Evolutionary conservation across 2,113 vertebrate genomes (phyloP).

Genomic region (Gymnogyps californianus): DNA sequence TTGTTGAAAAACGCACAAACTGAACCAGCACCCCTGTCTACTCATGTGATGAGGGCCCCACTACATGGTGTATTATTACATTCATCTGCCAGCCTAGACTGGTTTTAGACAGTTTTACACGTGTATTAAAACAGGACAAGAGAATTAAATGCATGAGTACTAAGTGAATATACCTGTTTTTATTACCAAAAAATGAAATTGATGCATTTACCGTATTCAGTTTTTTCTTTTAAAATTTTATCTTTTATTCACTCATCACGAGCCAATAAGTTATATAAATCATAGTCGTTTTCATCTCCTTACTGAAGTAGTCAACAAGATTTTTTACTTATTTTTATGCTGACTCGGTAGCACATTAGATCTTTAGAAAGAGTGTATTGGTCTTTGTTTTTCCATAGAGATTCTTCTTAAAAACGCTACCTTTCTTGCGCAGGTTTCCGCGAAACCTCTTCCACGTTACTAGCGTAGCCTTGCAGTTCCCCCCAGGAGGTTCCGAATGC

Average conservation of each 20-base stretch:
- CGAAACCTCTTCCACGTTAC: background rate
- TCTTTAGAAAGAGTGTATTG: background rate
- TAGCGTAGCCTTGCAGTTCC: background rate
- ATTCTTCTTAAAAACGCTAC: background rate
- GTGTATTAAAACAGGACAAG: background rate
- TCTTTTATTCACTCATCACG: slow-evolving; percentile 69
- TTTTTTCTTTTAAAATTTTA: slow-evolving; percentile 69
- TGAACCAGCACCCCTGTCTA: fast-evolving
- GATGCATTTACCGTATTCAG: slow-evolving; percentile 23
- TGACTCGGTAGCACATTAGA: slow-evolving; percentile 25
- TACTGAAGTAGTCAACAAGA: slow-evolving; percentile 54
- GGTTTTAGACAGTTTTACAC: background rate
- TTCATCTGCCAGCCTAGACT: fast-evolving
- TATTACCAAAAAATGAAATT: slow-evolving; percentile 66
- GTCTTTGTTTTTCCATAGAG: background rate
- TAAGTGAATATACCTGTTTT: slow-evolving; percentile 55
- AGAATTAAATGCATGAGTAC: background rate
- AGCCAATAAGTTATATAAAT: slow-evolving; percentile 79
- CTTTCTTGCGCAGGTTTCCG: background rate
- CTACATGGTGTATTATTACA: fast-evolving
- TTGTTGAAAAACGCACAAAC: fast-evolving
- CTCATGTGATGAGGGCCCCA: fast-evolving
- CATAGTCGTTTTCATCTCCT: slow-evolving; percentile 27
- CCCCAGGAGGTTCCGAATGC: background rate
- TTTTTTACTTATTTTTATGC: background rate